Evolutionary conservation across 1,140 invertebrate species (phyloP), one percentile per base, ranked within the genome.

Genomic region (Chymomyza costata): DNA sequence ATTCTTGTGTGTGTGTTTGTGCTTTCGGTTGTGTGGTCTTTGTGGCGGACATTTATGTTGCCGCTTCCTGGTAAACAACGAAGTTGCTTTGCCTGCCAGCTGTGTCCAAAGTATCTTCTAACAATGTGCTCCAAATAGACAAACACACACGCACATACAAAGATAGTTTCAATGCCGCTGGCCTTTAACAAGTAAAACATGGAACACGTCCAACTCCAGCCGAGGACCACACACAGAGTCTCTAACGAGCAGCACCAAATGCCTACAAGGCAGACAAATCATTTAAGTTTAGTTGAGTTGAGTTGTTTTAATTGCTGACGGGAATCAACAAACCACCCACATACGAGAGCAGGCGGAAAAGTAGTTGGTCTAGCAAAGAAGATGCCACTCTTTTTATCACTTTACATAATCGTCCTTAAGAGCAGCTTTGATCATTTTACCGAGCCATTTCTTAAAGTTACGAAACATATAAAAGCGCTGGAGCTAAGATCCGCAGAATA

Each of bases 21-120:
- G n/a, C n/a, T n/a, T n/a, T n/a, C n/a, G n/a, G n/a, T n/a, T n/a
- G 69, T 74, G 69, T 74, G 69, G 69, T 73, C 69, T 63, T 11
- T 44, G 48, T 16, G 49, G 61, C 48, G 57, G 59, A 61, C 11
- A 43, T 48, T 51, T 44, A 45, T 47, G 28, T 30, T 37, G 10
- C 34, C 31, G 49, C 35, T 53, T 63, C 46, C 64, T 49, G 17
- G 14, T 40, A 37, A n/a, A n/a, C n/a, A n/a, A n/a, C n/a, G n/a
- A n/a, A n/a, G n/a, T n/a, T n/a, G n/a, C n/a, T n/a, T n/a, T n/a
- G n/a, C 43, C 30, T 34, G 58, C 62, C 71, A 78, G 71, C 66
- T 78, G 70, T 37, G 60, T 37, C 63, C 51, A 38, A 54, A 49
- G 40, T 51, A 41, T 58, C 44, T 48, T 46, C 37, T 44, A 40